phyloP scores from a whole-genome alignment of 2,113 vertebrate species.

The Gracilinanus agilis region DNA sequence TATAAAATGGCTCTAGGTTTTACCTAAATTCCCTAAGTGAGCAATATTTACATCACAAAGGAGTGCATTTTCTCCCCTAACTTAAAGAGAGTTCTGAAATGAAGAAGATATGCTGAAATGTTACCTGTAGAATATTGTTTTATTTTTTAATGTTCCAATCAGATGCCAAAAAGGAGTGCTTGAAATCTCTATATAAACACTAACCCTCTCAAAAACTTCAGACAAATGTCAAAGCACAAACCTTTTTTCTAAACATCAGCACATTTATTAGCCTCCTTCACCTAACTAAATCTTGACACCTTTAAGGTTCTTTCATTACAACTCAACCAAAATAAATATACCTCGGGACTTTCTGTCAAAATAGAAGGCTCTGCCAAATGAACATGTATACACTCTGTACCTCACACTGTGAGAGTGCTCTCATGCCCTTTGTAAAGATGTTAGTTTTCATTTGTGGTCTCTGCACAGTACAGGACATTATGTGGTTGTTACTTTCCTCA shows the following conservation, averaged over 20 bases:
- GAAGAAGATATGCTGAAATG: not conserved
- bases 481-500: not conserved
- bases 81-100: not conserved
- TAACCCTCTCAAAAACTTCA: not conserved
- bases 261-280: not conserved
- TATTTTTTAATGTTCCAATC: not conserved
- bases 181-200: not conserved
- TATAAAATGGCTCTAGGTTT: not conserved
- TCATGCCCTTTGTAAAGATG: not conserved
- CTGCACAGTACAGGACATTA: not conserved
- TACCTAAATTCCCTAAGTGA: not conserved
- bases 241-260: not conserved
- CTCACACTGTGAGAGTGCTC: not conserved
- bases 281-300: not conserved
- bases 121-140: not conserved
- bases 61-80: not conserved
- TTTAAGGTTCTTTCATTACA: conserved; percentile 2
- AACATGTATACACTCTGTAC: not conserved
- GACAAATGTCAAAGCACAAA: not conserved
- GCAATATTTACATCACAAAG: not conserved
- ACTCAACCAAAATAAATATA: not conserved
- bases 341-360: not conserved
- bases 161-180: not conserved
- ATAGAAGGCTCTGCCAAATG: not conserved
- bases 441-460: not conserved